Evolutionary conservation across 2,113 vertebrate species (phyloP), one percentile per base, ranked within the genome.

Genomic region (Pionites leucogaster): DNA sequence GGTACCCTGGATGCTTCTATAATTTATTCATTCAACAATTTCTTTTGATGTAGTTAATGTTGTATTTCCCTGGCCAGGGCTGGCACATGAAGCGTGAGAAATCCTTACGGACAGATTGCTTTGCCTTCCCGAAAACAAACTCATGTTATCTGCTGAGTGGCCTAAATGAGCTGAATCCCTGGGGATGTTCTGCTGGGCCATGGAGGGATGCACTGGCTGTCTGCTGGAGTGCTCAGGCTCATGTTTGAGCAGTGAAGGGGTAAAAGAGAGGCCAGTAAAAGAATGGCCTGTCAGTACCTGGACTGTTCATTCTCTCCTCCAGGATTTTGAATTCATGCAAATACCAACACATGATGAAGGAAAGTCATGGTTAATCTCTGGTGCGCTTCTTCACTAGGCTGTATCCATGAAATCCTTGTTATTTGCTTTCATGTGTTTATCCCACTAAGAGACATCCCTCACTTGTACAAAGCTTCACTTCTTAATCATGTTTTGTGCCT

Each of bases 61-160:
- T 95, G 91, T 90, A 88, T 96, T 92, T 97, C 95, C 93, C 93
- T 82, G 93, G 78, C 93, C 65, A 8, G 78, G 92, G 90, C 91
- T 90, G 93, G 86, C 90, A 70, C 15, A 7, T 52, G 91, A 93
- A 96, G 97, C 96, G 27, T 97, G 94, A 97, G 95, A 86, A 97
- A 97, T 97, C 95, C 92, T 96, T 88, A 83, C 86, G 94, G 97
- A 97, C 97, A 97, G 97, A 80, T 95, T 96, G 95, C 95, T 95
- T 94, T 97, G 96, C 93, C 92, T 95, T 82, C 42, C 78, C 2
- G 7, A 87, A 96, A 96, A 96, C 96, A 97, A 96, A 90, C 94
- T 77, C 10, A 0, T 96, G 96, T 96, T 96, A 69, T 95, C 92
- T 95, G 90, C 88, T 0, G 3, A 90, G 88, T 86, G 95, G 94